phyloP scores from a whole-genome alignment of 1,140 invertebrate genomes.

The Samia ricini region DNA sequence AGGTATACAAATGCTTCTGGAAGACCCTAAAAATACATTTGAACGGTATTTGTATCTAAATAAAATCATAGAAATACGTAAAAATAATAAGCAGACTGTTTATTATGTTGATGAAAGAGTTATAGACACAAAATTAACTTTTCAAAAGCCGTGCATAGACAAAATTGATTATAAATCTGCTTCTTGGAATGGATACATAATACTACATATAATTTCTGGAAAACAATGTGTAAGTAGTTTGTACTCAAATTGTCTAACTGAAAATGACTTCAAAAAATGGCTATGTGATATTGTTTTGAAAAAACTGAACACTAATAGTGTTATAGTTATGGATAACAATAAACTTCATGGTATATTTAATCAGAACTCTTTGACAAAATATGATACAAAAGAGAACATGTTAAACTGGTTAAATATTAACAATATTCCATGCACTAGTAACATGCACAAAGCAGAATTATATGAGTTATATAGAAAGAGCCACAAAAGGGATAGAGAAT shows the following conservation, averaged over 20 bases:
- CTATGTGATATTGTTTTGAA: constrained; percentile 35
- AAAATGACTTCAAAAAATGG: constrained; percentile 37
- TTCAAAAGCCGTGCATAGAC: constrained; percentile 18
- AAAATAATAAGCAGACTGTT: constrained; percentile 13
- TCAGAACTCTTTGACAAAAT: constrained; percentile 31
- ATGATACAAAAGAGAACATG: constrained; percentile 39
- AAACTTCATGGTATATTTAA: constrained; percentile 7
- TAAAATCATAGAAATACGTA: constrained; percentile 30
- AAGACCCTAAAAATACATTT: constrained; percentile 40
- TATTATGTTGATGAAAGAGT: constrained; percentile 43
- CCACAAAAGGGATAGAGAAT: constrained; percentile 10
- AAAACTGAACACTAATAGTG: constrained; percentile 24
- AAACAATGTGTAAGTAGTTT: constrained; percentile 21
- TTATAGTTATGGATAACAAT: constrained; percentile 38
- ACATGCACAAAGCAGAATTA: constrained; percentile 40
- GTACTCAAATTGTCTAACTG: constrained; percentile 1
- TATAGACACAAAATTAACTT: constrained; percentile 24
- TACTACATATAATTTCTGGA: background rate
- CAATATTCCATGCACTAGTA: constrained; percentile 33
- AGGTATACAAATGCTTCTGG: constrained; percentile 23
- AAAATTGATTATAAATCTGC: constrained; percentile 8
- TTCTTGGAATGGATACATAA: background rate
- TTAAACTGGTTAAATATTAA: constrained; percentile 34
- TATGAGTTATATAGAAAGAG: constrained; percentile 38
- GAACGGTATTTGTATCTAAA: constrained; percentile 36